These are phyloP conservation scores for Hippocampus kuda DNA, from an alignment of 2,797 vertebrate genomes.

Conservation along the genomic window DNA sequence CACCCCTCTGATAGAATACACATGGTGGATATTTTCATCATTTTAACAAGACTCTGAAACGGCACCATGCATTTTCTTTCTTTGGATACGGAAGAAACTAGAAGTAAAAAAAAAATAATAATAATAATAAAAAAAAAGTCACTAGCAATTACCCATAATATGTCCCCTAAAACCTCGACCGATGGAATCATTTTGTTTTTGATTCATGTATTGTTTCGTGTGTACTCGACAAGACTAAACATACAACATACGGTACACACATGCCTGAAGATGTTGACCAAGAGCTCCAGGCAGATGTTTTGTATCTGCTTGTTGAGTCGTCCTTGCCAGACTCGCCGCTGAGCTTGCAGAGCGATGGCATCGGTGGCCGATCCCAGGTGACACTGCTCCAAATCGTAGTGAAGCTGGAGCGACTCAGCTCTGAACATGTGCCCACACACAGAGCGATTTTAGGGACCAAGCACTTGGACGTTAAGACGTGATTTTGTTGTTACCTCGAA, in stretches of 20 bases:
- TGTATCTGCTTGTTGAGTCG: slow-evolving; percentile 78
- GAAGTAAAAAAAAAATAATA: too few species aligned
- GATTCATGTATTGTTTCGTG: too few species aligned
- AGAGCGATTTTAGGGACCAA: neutral
- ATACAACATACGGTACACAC: neutral
- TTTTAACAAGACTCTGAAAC: neutral
- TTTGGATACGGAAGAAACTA: too few species aligned
- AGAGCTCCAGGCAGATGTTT: slow-evolving; percentile 74
- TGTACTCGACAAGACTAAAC: too few species aligned
- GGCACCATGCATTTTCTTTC: neutral
- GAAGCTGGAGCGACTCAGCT: slow-evolving; percentile 72
- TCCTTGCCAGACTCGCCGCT: slow-evolving; percentile 78
- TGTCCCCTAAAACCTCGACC: too few species aligned
- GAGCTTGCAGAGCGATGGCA: slow-evolving; percentile 59
- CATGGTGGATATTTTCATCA: neutral
- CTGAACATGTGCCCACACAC: slow-evolving; percentile 27
- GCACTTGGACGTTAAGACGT: neutral
- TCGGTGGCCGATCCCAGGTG: slow-evolving; percentile 69
- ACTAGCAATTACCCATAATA: too few species aligned
- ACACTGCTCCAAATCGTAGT: slow-evolving; percentile 82
- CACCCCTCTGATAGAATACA: slow-evolving; percentile 69
- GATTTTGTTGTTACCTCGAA: slow-evolving; percentile 66
- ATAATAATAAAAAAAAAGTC: too few species aligned
- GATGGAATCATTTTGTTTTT: too few species aligned
- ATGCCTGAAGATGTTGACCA: slow-evolving; percentile 88